phyloP scores from a whole-genome alignment of 2,113 vertebrate genomes.

The Chauna torquata region DNA sequence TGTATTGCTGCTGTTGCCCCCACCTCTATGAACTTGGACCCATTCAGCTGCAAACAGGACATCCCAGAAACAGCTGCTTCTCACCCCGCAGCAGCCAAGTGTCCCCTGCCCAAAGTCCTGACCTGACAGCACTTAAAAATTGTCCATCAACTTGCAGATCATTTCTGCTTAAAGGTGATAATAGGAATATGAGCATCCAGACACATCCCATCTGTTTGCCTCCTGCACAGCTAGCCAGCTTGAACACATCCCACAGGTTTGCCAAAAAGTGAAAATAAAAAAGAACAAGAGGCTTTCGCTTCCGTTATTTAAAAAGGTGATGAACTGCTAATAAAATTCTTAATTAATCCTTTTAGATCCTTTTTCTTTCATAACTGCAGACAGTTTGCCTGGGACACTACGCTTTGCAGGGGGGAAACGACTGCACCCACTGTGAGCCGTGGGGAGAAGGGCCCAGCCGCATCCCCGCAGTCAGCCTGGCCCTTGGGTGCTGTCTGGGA shows the following conservation, averaged over 20 bases:
- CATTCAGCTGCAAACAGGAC: background rate
- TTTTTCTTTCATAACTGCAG: background rate
- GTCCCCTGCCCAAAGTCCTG: background rate
- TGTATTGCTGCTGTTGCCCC: background rate
- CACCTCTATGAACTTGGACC: background rate
- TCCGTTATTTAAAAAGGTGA: background rate
- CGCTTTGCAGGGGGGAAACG: background rate
- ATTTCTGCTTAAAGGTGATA: background rate
- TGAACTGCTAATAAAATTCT: background rate
- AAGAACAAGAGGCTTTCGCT: background rate
- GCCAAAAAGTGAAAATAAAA: background rate
- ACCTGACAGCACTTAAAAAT: background rate
- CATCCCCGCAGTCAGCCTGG: fast-evolving
- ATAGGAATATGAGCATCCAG: background rate
- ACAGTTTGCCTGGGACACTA: fast-evolving
- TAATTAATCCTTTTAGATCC: fast-evolving
- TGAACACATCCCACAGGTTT: background rate
- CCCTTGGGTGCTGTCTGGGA: background rate
- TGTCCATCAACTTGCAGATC: background rate
- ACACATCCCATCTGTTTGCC: background rate
- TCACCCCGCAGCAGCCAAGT: background rate
- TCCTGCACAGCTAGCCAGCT: background rate
- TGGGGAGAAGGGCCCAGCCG: background rate
- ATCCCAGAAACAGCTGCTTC: background rate
- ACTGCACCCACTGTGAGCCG: fast-evolving